Evolutionary conservation across 1,140 invertebrate genomes (phyloP).

Genomic region (Diuraphis noxia): DNA sequence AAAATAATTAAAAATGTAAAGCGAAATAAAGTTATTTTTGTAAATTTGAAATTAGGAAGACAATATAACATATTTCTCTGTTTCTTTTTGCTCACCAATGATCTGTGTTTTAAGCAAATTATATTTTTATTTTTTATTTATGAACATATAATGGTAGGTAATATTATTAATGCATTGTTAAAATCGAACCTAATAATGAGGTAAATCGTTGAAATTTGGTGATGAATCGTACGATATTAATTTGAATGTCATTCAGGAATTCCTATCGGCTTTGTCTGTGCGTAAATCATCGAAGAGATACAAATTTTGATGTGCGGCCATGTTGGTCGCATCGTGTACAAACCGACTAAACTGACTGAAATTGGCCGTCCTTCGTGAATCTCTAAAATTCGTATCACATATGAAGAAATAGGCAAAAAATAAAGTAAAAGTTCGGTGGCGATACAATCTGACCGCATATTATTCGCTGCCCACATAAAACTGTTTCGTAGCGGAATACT

Average conservation of each 20-base stretch:
- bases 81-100: too few relatives aligned
- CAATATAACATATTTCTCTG: not conserved
- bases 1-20: too few relatives aligned
- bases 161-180: not conserved
- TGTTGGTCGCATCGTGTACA: not conserved
- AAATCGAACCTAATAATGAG: not conserved
- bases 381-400: not conserved
- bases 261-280: not conserved
- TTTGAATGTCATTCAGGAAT: not conserved
- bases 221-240: not conserved
- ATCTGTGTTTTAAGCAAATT: not conserved
- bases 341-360: not conserved
- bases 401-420: not conserved
- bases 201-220: not conserved
- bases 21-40: not conserved
- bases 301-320: not conserved
- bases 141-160: not conserved
- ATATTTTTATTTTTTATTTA: not conserved
- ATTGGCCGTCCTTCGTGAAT: not conserved
- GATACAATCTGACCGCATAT: not conserved
- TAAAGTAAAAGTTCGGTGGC: not conserved
- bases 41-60: not conserved
- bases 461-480: not conserved
- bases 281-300: not conserved
- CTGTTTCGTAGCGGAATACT: not conserved